Evolutionary conservation across 2,797 vertebrate species (phyloP), one percentile per base, ranked within the genome.

Genomic region (Gila robusta): DNA sequence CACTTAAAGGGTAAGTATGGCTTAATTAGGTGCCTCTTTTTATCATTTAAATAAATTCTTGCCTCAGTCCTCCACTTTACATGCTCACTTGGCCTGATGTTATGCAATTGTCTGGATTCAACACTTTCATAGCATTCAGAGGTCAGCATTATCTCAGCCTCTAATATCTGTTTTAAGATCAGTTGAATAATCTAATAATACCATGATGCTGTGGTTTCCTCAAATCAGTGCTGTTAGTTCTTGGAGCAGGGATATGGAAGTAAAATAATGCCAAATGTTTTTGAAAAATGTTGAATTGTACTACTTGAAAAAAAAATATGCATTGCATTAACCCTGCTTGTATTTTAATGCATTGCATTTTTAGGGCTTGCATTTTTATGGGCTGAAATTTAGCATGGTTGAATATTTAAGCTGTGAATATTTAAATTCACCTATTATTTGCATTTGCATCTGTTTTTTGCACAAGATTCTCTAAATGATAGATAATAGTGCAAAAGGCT

Each of bases 141-240:
- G 66, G 83, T 79, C 83, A 85, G 76, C 52, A 19, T 79, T 79
- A 79, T 71, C 66, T n/a, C 49, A 79, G 23, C 35, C 37, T n/a
- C 14, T 79, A 59, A 47, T 85, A 71, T 85, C 47, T 59, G 26
- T 59, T 85, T 85, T 79, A 70, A 72, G 77, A 80, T 79, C 52
- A 73, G 49, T 23, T 4, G 37, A 44, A 35, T 32, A 37, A 71
- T 79, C 26, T 39, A 41, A 32, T 54, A 84, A 67, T 32, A 62
- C 32, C 12, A 59, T 32, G 78, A 59, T 62, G 66, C 54, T 80
- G 66, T 64, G 66, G 67, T 80, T 85, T 64, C 39, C 52, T 71
- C 67, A 80, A 72, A 85, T 80, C 32, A 80, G 66, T 80, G 84
- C 69, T 52, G 37, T 85, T 80, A 64, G 77, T 49, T 80, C 54